Conservation (phyloP, 2,113 vertebrate genomes). For the Telmatochromis brichardi region DNA sequence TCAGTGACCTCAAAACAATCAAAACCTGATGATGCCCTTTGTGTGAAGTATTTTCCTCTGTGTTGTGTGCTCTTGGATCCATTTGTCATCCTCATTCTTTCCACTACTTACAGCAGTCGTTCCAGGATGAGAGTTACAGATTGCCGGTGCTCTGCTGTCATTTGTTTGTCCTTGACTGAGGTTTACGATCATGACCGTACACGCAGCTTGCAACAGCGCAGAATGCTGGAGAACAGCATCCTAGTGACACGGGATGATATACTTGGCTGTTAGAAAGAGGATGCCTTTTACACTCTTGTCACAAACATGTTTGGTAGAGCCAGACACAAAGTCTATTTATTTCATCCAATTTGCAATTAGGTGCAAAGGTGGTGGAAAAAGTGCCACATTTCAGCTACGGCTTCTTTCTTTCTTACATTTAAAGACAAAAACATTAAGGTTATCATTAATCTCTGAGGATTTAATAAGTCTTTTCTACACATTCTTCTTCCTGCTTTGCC, state of each 20-base stretch:
- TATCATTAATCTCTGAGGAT: neutral
- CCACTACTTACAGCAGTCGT: neutral
- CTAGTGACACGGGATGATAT: neutral
- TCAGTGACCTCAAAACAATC: neutral
- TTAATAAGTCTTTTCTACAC: neutral
- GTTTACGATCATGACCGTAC: neutral
- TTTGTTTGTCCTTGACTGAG: constrained; percentile 21
- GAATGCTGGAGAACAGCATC: neutral
- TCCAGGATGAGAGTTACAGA: neutral
- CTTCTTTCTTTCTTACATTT: neutral
- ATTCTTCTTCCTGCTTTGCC: neutral
- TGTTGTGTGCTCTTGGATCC: neutral
- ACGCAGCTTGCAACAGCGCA: neutral
- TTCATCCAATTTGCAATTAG: neutral
- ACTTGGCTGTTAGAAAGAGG: neutral
- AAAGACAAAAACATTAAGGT: neutral
- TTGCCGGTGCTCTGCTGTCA: neutral
- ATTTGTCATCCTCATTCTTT: neutral
- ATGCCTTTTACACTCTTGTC: neutral
- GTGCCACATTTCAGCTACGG: neutral
- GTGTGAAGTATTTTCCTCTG: neutral
- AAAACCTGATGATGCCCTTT: neutral
- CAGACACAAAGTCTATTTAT: neutral
- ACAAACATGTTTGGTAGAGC: neutral
- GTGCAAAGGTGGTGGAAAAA: neutral